These are phyloP conservation scores for Rhinatrema bivittatum DNA, from an alignment of 2,797 vertebrate species.

Conservation along the genomic window DNA sequence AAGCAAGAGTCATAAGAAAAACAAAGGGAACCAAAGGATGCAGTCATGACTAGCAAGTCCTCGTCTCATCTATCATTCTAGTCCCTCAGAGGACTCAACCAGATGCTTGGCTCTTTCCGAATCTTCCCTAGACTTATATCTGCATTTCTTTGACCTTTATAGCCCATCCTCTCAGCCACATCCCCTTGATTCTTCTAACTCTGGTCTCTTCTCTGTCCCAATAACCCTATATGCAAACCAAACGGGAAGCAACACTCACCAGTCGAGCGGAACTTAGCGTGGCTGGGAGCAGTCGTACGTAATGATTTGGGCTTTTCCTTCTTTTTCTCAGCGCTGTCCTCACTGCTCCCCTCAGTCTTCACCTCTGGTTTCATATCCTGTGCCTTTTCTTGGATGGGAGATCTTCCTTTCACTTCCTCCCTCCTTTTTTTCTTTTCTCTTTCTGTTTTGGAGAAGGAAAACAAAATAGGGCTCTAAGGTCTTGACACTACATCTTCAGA, in stretches of 20 bases:
- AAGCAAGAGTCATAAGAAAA: neutral
- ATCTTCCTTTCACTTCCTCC: slow-evolving; percentile 67
- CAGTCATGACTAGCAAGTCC: no score
- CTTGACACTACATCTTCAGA: no score
- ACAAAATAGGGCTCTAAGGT: no score
- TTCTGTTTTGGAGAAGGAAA: slow-evolving; percentile 21
- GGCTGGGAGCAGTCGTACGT: slow-evolving; percentile 78
- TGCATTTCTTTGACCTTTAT: neutral
- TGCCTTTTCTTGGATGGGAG: slow-evolving; percentile 33
- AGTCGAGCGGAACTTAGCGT: slow-evolving; percentile 87
- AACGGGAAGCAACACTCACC: slow-evolving; percentile 46
- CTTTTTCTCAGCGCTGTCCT: slow-evolving; percentile 67
- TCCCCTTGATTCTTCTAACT: neutral
- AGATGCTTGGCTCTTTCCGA: no score
- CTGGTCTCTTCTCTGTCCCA: neutral
- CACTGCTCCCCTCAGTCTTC: slow-evolving; percentile 52
- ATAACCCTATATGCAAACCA: neutral
- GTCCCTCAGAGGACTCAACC: no score
- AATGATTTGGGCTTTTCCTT: slow-evolving; percentile 86
- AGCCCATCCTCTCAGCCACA: neutral
- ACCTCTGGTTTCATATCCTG: slow-evolving; percentile 56
- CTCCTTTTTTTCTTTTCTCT: slow-evolving; percentile 84
- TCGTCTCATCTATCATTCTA: no score
- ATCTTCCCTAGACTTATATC: no score
- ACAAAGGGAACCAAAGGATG: neutral